Conservation (phyloP, 2,888 invertebrate species). For the Pharmacophagus antenor region DNA sequence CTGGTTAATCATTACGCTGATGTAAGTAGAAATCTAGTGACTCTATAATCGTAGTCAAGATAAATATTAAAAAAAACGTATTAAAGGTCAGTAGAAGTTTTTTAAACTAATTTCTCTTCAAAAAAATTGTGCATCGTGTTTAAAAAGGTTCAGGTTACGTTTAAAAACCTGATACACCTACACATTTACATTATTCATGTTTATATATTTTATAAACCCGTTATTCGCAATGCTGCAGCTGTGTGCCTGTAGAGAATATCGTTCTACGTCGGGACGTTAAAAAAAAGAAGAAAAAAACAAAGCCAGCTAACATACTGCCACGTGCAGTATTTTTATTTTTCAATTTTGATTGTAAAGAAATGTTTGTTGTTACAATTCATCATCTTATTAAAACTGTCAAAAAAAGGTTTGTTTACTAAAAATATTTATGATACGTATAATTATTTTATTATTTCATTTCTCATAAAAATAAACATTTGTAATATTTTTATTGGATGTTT, state of each 20-base stretch:
- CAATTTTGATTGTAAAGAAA: background rate
- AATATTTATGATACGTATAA: no score
- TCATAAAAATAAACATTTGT: no score
- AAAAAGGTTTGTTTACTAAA: no score
- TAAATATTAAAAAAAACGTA: background rate
- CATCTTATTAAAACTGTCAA: no score
- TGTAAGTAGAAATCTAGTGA: background rate
- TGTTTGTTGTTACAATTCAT: no score
- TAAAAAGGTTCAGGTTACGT: conserved; percentile 3
- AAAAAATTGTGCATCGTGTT: background rate
- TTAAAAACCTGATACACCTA: conserved; percentile 11
- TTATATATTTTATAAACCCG: conserved; percentile 27
- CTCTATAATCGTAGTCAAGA: background rate
- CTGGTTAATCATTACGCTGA: background rate
- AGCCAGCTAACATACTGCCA: conserved; percentile 23
- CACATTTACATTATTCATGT: background rate
- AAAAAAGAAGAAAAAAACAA: conserved; percentile 17
- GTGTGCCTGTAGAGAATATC: conserved; percentile 23
- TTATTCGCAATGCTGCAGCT: conserved; percentile 29
- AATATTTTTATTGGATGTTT: no score
- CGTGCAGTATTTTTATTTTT: conserved; percentile 8
- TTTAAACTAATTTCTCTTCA: background rate
- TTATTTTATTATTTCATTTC: no score
- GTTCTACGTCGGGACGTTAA: conserved; percentile 12
- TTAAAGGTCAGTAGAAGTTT: background rate